Conservation (phyloP, 2,113 vertebrate species). For the Nycticorax nycticorax region DNA sequence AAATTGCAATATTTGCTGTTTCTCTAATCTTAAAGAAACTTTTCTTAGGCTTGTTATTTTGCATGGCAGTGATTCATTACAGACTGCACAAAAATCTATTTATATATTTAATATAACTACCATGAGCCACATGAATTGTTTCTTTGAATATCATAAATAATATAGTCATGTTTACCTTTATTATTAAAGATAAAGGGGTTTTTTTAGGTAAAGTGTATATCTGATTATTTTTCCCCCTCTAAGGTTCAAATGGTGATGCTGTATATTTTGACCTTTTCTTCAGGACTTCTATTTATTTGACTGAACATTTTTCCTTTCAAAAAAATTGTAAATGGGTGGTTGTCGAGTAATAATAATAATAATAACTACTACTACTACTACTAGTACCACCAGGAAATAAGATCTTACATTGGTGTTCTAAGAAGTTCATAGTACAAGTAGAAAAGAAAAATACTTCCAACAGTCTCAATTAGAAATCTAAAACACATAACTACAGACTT, state of each 20-base stretch:
- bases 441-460: not conserved
- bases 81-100: not conserved
- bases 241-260: not conserved
- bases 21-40: not conserved
- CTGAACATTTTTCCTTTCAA: not conserved
- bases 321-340: not conserved
- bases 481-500: fast-evolving
- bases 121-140: not conserved
- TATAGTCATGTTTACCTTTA: not conserved
- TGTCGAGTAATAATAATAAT: not conserved
- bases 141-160: not conserved
- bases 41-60: not conserved
- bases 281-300: not conserved
- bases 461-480: not conserved
- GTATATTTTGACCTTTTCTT: not conserved
- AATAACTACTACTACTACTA: too few species aligned
- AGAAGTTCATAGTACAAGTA: not conserved
- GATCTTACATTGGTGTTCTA: not conserved
- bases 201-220: not conserved
- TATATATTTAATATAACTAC: not conserved
- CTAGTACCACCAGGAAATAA: not conserved
- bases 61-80: not conserved
- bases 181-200: not conserved
- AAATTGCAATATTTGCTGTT: not conserved
- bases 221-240: not conserved